Evolutionary conservation across 2,888 invertebrate species (phyloP).

Genomic region (Odontocolon sp.): DNA sequence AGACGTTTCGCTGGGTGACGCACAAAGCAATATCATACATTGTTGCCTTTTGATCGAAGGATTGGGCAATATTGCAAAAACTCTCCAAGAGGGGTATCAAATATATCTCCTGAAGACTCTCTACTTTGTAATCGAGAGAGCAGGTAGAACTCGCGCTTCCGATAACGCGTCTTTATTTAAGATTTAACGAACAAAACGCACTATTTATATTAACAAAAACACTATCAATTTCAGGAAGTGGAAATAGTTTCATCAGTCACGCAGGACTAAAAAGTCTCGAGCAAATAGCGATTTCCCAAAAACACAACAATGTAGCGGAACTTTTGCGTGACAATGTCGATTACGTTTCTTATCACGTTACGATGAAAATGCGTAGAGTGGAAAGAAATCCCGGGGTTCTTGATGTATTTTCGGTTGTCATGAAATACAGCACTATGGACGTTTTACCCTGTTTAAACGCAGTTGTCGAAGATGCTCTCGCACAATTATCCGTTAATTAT

Average conservation of each 20-base stretch:
- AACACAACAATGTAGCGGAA: conserved; percentile 82
- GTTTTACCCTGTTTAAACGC: conserved; percentile 86
- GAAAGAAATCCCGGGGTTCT: conserved; percentile 86
- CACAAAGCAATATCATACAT: conserved; percentile 86
- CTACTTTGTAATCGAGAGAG: conserved; percentile 87
- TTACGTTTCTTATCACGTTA: conserved; percentile 88
- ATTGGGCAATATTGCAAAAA: conserved; percentile 84
- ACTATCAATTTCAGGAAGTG: conserved; percentile 83
- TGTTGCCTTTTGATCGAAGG: conserved; percentile 88
- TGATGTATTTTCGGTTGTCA: conserved; percentile 87
- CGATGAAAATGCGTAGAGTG: conserved; percentile 84
- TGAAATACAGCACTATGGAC: conserved; percentile 86
- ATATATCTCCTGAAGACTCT: conserved; percentile 85
- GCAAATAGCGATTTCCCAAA: conserved; percentile 84
- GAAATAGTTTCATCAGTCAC: conserved; percentile 84
- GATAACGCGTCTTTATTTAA: background rate
- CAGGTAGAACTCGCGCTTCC: conserved; percentile 82
- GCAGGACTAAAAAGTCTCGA: conserved; percentile 84
- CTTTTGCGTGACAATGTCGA: conserved; percentile 87
- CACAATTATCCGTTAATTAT: conserved; percentile 84
- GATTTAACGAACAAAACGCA: background rate
- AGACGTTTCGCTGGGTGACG: conserved; percentile 74
- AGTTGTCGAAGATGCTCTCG: conserved; percentile 86
- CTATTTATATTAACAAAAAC: background rate
- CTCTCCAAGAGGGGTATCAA: conserved; percentile 83